Percentiles rank a stretch among this genome's conserved stretches.
These are phyloP conservation scores for Drosophila santomea DNA, from an alignment of 1,140 invertebrate species.

Conservation along the genomic window DNA sequence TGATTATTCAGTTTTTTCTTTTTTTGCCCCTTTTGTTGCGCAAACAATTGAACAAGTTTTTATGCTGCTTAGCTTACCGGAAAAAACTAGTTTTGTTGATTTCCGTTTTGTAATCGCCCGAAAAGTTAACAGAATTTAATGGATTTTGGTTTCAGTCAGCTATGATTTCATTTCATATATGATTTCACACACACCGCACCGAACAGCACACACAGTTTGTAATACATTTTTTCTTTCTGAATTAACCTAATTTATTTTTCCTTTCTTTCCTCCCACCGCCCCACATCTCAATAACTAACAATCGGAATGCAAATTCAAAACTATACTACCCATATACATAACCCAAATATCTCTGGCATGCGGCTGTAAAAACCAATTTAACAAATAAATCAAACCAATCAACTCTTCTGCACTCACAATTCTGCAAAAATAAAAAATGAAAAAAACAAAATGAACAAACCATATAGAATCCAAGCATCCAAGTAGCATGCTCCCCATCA, in stretches of 20 bases:
- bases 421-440: too few species aligned
- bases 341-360: conserved; percentile 34
- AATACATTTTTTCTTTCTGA: conserved; percentile 22
- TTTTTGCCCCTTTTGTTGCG: conserved; percentile 21
- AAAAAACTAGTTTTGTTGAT: conserved; percentile 26
- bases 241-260: conserved; percentile 50
- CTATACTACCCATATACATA: conserved; percentile 13
- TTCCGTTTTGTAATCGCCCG: conserved; percentile 8
- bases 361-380: conserved; percentile 22
- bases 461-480: conserved; percentile 65
- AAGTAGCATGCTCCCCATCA: conserved; percentile 65
- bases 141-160: conserved; percentile 7
- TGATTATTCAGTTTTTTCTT: conserved; percentile 55
- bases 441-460: background rate
- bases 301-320: conserved; percentile 37
- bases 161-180: conserved; percentile 35
- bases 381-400: conserved; percentile 22
- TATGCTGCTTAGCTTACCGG: conserved; percentile 16
- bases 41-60: conserved; percentile 66
- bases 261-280: conserved; percentile 25
- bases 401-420: conserved; percentile 10
- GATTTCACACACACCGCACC: conserved; percentile 1
- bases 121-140: conserved; percentile 12
- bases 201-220: conserved; percentile 8
- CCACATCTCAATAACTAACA: conserved; percentile 32